Conservation (phyloP, 2,113 vertebrate genomes). For the Otocyon megalotis region DNA sequence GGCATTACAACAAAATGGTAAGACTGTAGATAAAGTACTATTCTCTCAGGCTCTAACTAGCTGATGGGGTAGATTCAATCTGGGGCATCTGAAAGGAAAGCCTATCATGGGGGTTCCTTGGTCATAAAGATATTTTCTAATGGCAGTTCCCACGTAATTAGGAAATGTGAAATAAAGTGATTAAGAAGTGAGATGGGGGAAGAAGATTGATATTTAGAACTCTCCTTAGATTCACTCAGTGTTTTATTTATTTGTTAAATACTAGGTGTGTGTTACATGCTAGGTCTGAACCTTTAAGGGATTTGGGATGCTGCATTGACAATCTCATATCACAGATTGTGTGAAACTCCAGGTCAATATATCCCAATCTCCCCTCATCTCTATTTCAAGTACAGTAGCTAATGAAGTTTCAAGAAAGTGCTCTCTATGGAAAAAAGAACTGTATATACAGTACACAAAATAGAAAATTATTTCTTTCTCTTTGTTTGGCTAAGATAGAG, state of each 20-base stretch:
- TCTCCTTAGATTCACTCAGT: neutral
- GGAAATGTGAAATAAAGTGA: neutral
- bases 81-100: neutral
- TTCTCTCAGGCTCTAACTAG: neutral
- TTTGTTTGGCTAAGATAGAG: neutral
- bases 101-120: neutral
- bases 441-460: neutral
- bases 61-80: neutral
- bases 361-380: neutral
- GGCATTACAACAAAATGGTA: slow-evolving; percentile 70
- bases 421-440: neutral
- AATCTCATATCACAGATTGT: neutral
- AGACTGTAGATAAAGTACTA: neutral
- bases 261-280: neutral
- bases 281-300: neutral
- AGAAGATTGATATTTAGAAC: neutral
- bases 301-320: neutral
- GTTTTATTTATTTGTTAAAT: neutral
- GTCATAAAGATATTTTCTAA: neutral
- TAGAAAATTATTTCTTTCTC: neutral
- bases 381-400: neutral
- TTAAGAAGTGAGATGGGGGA: neutral
- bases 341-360: neutral
- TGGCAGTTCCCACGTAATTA: neutral
- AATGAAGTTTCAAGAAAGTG: neutral